Conservation (phyloP, 2,797 vertebrate genomes). For the Hapalemur alaotrensis region DNA sequence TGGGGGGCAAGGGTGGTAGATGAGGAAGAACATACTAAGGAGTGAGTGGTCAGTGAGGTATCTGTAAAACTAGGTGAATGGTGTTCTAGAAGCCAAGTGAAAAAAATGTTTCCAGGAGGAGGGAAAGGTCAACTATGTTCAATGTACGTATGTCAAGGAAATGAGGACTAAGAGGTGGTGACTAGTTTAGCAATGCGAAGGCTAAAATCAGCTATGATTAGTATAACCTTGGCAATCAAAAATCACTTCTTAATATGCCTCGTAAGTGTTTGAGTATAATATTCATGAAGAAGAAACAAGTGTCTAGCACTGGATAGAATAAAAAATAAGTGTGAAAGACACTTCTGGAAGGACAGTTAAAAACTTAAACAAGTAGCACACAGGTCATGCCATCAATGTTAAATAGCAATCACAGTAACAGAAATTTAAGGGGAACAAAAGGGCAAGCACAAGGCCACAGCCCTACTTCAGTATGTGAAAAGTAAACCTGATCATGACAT, state of each 20-base stretch:
- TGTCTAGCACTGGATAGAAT: background rate
- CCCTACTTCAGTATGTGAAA: background rate
- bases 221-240: background rate
- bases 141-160: background rate
- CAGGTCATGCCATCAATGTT: background rate
- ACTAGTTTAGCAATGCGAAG: background rate
- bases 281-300: background rate
- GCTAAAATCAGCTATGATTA: background rate
- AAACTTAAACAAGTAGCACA: background rate
- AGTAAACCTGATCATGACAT: background rate
- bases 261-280: background rate
- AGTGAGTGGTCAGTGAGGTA: background rate
- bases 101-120: background rate
- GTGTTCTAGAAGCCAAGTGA: background rate
- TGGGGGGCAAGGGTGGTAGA: fast-evolving
- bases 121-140: background rate
- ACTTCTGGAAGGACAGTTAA: background rate
- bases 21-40: background rate
- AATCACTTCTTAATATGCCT: background rate
- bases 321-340: background rate
- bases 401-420: background rate
- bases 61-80: background rate
- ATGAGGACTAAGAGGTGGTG: background rate
- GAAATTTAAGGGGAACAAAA: background rate
- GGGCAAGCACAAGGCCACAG: background rate